Base-by-base conservation (phyloP, 2,797 vertebrate genomes). In the Sebastiscus albofasciatus region DNA sequence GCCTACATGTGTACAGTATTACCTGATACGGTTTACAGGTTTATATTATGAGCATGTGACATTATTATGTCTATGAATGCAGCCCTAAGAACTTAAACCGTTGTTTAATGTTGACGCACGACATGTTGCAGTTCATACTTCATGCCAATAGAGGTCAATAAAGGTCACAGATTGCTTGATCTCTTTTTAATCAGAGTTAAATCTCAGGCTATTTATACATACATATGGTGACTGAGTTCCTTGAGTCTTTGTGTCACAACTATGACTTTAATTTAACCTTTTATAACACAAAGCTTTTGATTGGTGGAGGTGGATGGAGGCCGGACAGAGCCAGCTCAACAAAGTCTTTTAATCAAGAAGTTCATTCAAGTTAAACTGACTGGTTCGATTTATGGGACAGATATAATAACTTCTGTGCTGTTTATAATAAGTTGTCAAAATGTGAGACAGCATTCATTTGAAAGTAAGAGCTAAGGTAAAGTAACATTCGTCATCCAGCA, bases 131-230 rank as follows among this genome's bases (percentile, higher is more conserved):
- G 65, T 87, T 70, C 20, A 16, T 26, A 8, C 22, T 49, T 62
- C 9, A 10, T 79, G 60, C 73, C 85, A 80, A 56, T 54, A 83
- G 85, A 80, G 68, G 73, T 77, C 86, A 79, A 56, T 60, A 74
- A 80, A 75, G 61, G 61, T 72, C 29, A 75, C 7, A 14, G 10
- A 34, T 61, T 67, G 13, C 3, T 11, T 52, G 20, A 70, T 36
- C 3, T 26, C 5, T 6, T 34, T 52, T 34, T 31, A 4, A 58
- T 14, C 7, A 31, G 10, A 55, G n/a, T 26, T 13, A 22, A 55
- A 34, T 26, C 10, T 5, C 0, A 3, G 36, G 20, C 6, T 16
- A 64, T 52, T 46, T 34, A 49, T 20, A 2, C 11, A n/a, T n/a
- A 8, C 24, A 31, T 33, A 31, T 6, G 13, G 8, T 12, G 8